phyloP scores from a whole-genome alignment of 2,888 invertebrate genomes.

The Eurytoma californica region DNA sequence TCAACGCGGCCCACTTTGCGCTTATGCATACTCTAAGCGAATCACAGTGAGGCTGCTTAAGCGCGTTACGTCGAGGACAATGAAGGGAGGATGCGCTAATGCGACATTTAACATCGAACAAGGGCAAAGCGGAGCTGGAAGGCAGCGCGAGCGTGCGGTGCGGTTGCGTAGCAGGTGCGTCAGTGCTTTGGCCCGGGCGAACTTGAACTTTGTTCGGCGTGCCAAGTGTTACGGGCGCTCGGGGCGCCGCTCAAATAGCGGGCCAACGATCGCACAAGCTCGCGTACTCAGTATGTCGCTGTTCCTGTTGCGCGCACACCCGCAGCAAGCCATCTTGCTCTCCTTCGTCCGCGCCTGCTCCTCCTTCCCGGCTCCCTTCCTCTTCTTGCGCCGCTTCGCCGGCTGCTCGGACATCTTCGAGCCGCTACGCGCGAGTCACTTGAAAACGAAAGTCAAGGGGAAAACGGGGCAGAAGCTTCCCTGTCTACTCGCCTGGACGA shows the following conservation, averaged over 20 bases:
- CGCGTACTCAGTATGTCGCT: constrained; percentile 72
- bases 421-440: background rate
- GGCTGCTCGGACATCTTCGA: constrained; percentile 33
- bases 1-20: constrained; percentile 16
- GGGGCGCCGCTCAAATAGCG: background rate
- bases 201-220: constrained; percentile 51
- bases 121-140: background rate
- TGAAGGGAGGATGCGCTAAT: background rate
- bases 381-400: constrained; percentile 29
- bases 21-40: background rate
- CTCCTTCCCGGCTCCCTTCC: constrained; percentile 34
- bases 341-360: constrained; percentile 61
- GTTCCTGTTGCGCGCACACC: constrained; percentile 73
- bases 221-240: constrained; percentile 35
- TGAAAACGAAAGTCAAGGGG: no score
- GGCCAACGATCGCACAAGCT: background rate
- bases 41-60: background rate
- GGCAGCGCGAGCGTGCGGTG: constrained; percentile 9
- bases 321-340: constrained; percentile 71
- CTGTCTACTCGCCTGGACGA: no score
- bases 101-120: background rate
- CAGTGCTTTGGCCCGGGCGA: constrained; percentile 23
- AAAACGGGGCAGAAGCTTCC: background rate
- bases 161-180: background rate
- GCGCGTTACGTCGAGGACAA: background rate